Evolutionary conservation across 2,113 vertebrate genomes (phyloP), one percentile per base, ranked within the genome.

Genomic region (Odocoileus virginianus): DNA sequence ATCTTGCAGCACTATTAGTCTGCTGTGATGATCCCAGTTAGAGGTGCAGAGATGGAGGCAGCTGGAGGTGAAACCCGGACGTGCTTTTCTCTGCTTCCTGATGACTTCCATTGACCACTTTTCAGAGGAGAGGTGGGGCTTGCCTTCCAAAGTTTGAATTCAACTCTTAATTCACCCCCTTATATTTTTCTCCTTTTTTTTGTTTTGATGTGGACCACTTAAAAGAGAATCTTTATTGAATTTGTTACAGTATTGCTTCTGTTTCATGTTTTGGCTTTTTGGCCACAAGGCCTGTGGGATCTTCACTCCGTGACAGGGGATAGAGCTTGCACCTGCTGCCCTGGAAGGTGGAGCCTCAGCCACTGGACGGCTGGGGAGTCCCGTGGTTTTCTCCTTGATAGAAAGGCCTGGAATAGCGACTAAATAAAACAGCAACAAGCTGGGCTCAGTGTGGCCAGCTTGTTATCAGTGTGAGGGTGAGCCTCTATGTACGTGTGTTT

Each of bases 61-160:
- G n/a, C 17, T 6, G 43, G 13, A 19, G 13, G 5, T 17, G 10
- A 36, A 67, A 45, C 4, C 43, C 2, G 1, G 0, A 1, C 0
- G 1, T 12, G 6, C 12, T 60, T 74, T 61, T 61, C n/a, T 21
- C 23, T 30, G 52, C 28, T 58, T 94, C 74, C 0, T n/a, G 30
- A 33, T 40, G 40, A 45, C 50, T 50, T 86, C 27, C 12, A 0
- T 30, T 78, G 61, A 52, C 54, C 23, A 47, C 47, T 67, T 43
- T 40, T 5, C 21, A 64, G 40, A 40, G n/a, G 33, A 81, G 79
- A 87, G 17, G 16, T 25, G 6, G 28, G 16, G 10, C 10, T 92
- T 86, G 43, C 60, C 60, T 91, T 93, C 91, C 45, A 23, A 54
- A 86, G 27, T 17, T 92, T 57, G 79, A 45, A 27, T 17, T 88